phyloP scores from a whole-genome alignment of 2,888 invertebrate genomes.

The Andricus quercusramuli region DNA sequence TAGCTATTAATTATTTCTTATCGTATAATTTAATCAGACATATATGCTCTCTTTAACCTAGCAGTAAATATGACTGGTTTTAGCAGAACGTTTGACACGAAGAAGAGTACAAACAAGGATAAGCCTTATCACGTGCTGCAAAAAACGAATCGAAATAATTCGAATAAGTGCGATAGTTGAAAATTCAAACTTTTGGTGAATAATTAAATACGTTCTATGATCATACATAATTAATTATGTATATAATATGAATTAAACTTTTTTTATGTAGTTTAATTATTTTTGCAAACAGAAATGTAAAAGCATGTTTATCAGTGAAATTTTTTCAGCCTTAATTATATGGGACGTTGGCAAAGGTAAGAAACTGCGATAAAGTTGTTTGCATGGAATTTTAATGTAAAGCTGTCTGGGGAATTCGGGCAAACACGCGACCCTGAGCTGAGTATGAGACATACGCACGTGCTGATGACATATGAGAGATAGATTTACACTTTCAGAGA shows the following conservation, averaged over 20 bases:
- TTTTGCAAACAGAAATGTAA: not conserved
- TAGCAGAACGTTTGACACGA: not conserved
- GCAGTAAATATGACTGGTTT: not conserved
- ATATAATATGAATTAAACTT: too few species aligned
- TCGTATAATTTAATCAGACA: not conserved
- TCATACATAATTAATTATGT: not conserved
- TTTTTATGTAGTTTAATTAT: not conserved
- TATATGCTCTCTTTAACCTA: not conserved
- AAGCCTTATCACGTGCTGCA: not conserved
- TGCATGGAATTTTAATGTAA: constrained; percentile 25
- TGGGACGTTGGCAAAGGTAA: constrained; percentile 11
- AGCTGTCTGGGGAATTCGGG: constrained; percentile 30
- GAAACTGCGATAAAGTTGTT: constrained; percentile 38
- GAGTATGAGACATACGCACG: constrained; percentile 6
- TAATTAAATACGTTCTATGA: not conserved
- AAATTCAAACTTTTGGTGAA: not conserved
- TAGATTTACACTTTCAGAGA: constrained; percentile 15
- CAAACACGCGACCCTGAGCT: constrained; percentile 21
- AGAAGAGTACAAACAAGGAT: constrained; percentile 1
- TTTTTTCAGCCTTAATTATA: not conserved
- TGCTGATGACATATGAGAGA: constrained; percentile 10
- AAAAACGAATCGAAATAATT: not conserved
- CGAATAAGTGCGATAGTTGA: not conserved
- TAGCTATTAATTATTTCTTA: not conserved
- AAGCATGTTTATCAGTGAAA: not conserved